Percentiles rank a stretch among this genome's conserved stretches.
Conservation (phyloP, 92 coral and sea anemone species). For the Anthopleura xanthogrammica region DNA sequence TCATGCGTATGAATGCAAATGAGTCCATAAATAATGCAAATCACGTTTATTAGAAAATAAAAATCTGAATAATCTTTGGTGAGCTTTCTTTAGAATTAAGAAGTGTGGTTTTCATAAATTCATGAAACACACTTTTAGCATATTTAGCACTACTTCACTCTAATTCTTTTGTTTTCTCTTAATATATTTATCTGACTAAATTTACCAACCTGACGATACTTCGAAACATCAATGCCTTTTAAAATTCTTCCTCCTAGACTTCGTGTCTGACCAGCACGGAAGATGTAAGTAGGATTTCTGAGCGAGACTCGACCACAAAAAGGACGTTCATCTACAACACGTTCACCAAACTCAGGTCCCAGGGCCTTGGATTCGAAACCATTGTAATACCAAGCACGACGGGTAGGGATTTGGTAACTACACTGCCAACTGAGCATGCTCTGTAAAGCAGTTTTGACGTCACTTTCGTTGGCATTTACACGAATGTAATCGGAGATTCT, state of each 20-base stretch:
- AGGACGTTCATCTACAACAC: slow-evolving; percentile 57
- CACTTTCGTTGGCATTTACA: slow-evolving; percentile 40
- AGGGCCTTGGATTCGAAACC: slow-evolving; percentile 56
- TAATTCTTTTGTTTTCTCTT: no score
- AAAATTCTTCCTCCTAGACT: slow-evolving; percentile 51
- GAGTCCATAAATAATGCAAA: neutral
- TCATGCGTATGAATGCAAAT: neutral
- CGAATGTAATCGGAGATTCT: slow-evolving; percentile 58
- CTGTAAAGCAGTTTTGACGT: slow-evolving; percentile 43
- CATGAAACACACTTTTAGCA: no score
- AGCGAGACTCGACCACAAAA: slow-evolving; percentile 72
- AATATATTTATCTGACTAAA: no score
- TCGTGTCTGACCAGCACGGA: slow-evolving; percentile 54
- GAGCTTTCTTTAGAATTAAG: no score
- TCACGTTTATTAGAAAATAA: neutral
- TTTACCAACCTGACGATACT: slow-evolving; percentile 63
- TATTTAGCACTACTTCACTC: no score
- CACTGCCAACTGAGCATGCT: slow-evolving; percentile 70
- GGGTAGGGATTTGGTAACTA: slow-evolving; percentile 54
- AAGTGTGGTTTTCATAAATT: no score
- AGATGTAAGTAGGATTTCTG: slow-evolving; percentile 57
- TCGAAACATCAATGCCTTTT: slow-evolving; percentile 57
- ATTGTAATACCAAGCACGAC: slow-evolving; percentile 74
- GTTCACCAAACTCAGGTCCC: slow-evolving; percentile 66
- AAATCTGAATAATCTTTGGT: no score